phyloP scores from a whole-genome alignment of 2,888 invertebrate species.

The Taenaris catops region DNA sequence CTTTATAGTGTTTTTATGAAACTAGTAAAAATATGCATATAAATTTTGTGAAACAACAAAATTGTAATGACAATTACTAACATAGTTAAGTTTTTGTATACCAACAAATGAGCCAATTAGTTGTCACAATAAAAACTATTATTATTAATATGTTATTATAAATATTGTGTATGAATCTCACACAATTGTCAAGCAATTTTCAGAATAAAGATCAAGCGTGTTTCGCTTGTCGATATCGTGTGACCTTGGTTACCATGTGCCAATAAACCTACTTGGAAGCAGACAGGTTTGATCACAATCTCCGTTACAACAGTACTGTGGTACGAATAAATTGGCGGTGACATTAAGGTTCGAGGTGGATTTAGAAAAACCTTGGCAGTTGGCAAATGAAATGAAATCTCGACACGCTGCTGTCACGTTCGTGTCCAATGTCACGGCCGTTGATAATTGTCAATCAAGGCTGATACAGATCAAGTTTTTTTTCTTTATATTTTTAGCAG shows the following conservation, averaged over 20 bases:
- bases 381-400: conserved; percentile 26
- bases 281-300: conserved; percentile 23
- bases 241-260: conserved; percentile 25
- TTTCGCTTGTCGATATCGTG: conserved; percentile 16
- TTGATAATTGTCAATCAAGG: background rate
- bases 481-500: background rate
- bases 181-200: too few species aligned
- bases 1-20: too few species aligned
- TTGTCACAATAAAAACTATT: too few species aligned
- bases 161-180: too few species aligned
- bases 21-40: too few species aligned
- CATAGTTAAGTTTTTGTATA: too few species aligned
- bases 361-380: conserved; percentile 27
- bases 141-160: too few species aligned
- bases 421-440: conserved; percentile 34
- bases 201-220: conserved; percentile 5
- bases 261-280: conserved; percentile 24
- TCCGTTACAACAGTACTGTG: conserved; percentile 20
- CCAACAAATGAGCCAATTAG: too few species aligned
- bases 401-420: conserved; percentile 31
- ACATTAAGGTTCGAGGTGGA: conserved; percentile 24
- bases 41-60: too few species aligned
- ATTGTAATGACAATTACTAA: too few species aligned
- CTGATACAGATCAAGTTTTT: too few species aligned
- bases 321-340: conserved; percentile 26